Evolutionary conservation across 2,888 invertebrate species (phyloP).

Genomic region (Saturnia pavonia): DNA sequence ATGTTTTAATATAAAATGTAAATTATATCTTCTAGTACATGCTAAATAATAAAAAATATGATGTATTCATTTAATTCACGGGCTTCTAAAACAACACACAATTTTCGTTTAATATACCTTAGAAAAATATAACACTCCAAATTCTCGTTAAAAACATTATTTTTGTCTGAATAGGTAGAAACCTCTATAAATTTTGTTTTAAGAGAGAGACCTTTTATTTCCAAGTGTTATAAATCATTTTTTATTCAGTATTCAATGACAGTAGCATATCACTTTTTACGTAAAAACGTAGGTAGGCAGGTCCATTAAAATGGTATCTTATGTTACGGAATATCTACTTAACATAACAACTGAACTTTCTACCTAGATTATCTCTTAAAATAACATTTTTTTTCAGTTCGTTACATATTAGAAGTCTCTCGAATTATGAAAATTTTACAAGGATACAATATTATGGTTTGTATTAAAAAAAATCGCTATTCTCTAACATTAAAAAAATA

Average conservation of each 20-base stretch:
- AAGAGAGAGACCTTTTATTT: constrained; percentile 5
- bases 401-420: too few species aligned
- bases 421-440: too few species aligned
- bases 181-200: constrained; percentile 15
- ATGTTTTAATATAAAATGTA: neutral
- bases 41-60: neutral
- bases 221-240: constrained; percentile 14
- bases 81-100: constrained; percentile 2
- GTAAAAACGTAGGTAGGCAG: neutral
- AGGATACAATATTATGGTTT: too few species aligned
- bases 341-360: too few species aligned
- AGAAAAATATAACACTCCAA: neutral
- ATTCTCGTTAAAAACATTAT: constrained; percentile 8
- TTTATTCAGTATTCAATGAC: neutral
- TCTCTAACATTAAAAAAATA: too few species aligned
- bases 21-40: neutral
- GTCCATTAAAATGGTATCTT: neutral
- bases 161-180: constrained; percentile 6
- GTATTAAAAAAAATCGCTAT: too few species aligned
- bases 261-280: constrained; percentile 8
- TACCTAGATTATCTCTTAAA: too few species aligned
- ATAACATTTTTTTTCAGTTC: too few species aligned
- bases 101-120: neutral
- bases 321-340: too few species aligned
- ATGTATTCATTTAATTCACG: neutral